These are phyloP conservation scores for Xerus rutilus DNA, from an alignment of 2,797 vertebrate genomes.

Conservation along the genomic window DNA sequence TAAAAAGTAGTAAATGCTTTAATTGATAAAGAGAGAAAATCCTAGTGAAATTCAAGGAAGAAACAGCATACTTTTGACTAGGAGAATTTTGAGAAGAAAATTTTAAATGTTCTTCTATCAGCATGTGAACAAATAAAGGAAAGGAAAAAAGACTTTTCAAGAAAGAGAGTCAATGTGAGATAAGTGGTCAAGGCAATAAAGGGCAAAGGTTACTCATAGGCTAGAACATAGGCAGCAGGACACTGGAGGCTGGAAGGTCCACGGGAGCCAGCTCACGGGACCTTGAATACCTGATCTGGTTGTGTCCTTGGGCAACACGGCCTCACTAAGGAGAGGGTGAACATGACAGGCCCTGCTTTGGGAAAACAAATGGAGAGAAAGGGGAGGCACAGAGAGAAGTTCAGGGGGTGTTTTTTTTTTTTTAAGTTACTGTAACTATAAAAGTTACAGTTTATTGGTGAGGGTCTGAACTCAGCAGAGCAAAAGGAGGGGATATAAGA, in stretches of 20 bases:
- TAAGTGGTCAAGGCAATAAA: not conserved
- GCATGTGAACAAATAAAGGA: not conserved
- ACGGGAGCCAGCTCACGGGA: not conserved
- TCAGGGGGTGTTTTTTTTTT: not conserved
- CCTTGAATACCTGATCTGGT: not conserved
- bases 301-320: not conserved
- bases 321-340: not conserved
- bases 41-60: not conserved
- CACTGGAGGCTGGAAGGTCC: fast-evolving
- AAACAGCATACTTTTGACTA: not conserved
- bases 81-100: slow-evolving; percentile 18
- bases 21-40: not conserved
- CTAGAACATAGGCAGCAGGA: not conserved
- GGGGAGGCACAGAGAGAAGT: not conserved
- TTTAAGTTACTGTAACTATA: too few species aligned
- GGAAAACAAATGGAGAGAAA: not conserved
- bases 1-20: not conserved
- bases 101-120: not conserved
- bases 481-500: not conserved
- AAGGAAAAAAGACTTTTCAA: not conserved
- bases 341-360: not conserved
- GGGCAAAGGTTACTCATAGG: not conserved
- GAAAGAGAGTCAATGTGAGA: not conserved
- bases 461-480: not conserved
- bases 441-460: not conserved